Evolutionary conservation across 1,140 invertebrate genomes (phyloP).

Genomic region (Himalopsyche phryganea): DNA sequence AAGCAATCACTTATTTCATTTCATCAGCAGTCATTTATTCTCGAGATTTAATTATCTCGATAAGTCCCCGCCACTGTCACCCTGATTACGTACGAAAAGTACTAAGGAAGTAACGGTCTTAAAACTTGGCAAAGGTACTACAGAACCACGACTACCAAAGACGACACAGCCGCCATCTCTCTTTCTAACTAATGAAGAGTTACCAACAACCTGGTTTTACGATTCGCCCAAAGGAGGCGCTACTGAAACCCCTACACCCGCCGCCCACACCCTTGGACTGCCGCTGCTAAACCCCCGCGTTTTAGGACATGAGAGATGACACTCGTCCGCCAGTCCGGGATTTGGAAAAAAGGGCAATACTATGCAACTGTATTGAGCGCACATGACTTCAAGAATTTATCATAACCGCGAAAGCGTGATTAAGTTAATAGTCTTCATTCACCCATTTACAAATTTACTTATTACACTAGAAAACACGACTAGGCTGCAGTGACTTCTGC

Average conservation of each 20-base stretch:
- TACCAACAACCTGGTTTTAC: conserved; percentile 35
- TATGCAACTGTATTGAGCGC: conserved; percentile 19
- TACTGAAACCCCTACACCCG: background rate
- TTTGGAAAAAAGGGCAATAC: background rate
- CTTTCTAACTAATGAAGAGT: conserved; percentile 31
- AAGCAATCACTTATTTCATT: too few species aligned
- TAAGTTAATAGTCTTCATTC: too few species aligned
- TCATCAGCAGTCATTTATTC: too few species aligned
- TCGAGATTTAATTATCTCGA: too few species aligned
- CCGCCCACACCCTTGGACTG: background rate
- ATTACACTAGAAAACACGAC: too few species aligned
- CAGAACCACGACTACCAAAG: background rate
- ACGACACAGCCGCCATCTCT: background rate
- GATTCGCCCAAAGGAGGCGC: conserved; percentile 28
- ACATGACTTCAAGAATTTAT: background rate
- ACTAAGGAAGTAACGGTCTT: conserved; percentile 31
- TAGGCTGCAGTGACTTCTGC: too few species aligned
- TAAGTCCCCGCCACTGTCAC: conserved; percentile 7
- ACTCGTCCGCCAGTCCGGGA: background rate
- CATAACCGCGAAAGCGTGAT: background rate
- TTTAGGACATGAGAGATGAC: conserved; percentile 31
- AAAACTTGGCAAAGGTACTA: conserved; percentile 28
- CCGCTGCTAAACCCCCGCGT: background rate
- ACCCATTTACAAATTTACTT: too few species aligned
- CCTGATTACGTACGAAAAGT: conserved; percentile 30